Evolutionary conservation across 1,140 invertebrate genomes (phyloP).

Genomic region (Solenopsis invicta): DNA sequence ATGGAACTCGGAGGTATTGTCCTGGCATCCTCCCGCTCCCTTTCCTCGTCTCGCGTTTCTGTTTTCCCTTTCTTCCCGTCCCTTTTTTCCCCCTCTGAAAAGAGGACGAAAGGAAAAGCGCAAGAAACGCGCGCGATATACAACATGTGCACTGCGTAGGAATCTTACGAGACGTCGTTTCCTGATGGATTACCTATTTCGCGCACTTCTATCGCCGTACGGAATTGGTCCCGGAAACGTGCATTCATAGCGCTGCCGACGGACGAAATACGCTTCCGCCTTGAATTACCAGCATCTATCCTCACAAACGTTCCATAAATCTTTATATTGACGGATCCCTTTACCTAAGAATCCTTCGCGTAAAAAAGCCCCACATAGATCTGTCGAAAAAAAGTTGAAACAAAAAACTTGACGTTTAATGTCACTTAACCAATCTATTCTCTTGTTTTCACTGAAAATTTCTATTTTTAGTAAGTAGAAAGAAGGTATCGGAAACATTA

Average conservation of each 20-base stretch:
- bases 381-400: slow-evolving; percentile 15
- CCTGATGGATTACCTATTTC: slow-evolving; percentile 74
- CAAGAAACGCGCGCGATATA: slow-evolving; percentile 71
- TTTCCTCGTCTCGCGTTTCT: slow-evolving; percentile 42
- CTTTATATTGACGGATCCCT: slow-evolving; percentile 58
- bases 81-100: background rate
- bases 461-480: background rate
- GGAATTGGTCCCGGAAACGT: slow-evolving; percentile 33
- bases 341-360: slow-evolving; percentile 23
- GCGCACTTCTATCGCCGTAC: slow-evolving; percentile 61
- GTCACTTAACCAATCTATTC: background rate
- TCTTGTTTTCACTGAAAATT: background rate
- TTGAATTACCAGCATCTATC: slow-evolving; percentile 55
- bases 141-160: slow-evolving; percentile 64
- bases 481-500: background rate
- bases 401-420: background rate
- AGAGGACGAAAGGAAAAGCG: slow-evolving; percentile 36
- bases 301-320: slow-evolving; percentile 55
- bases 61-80: slow-evolving; percentile 1
- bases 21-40: slow-evolving; percentile 50
- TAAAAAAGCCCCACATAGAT: background rate
- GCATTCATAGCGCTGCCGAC: slow-evolving; percentile 42
- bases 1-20: slow-evolving; percentile 76
- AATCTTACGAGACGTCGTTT: slow-evolving; percentile 68
- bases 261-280: slow-evolving; percentile 53